Evolutionary conservation across 2,797 vertebrate genomes (phyloP).

Genomic region (Oreochromis mossambicus): DNA sequence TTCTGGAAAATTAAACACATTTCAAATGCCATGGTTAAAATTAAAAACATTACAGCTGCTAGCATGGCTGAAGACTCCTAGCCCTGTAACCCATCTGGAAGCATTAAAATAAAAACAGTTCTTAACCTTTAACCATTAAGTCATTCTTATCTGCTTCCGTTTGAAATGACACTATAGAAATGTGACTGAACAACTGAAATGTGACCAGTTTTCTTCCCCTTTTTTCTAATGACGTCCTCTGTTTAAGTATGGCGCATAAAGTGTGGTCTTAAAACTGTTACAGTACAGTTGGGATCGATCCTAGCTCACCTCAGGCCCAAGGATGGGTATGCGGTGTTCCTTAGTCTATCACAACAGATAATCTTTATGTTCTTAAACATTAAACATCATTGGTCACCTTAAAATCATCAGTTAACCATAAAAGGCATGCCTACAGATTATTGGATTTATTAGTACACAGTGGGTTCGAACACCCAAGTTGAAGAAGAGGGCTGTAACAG

Average conservation of each 20-base stretch:
- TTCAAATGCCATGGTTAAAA: neutral
- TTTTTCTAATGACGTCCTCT: neutral
- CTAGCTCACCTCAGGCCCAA: neutral
- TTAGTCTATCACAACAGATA: neutral
- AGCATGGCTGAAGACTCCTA: neutral
- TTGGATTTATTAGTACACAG: neutral
- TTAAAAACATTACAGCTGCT: neutral
- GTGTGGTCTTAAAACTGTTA: neutral
- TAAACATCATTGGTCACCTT: neutral
- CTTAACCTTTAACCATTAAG: neutral
- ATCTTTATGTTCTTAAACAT: neutral
- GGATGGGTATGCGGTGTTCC: neutral
- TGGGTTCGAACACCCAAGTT: rapidly evolving
- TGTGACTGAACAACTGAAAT: neutral
- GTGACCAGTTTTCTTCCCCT: neutral
- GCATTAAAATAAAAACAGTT: neutral
- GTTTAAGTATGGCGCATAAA: neutral
- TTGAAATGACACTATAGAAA: neutral
- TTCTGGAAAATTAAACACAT: neutral
- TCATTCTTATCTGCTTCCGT: neutral
- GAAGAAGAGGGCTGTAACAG: neutral
- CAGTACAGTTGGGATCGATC: neutral
- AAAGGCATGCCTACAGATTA: neutral
- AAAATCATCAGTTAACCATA: neutral
- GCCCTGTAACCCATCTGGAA: neutral